A percentile compares a stretch with the other conserved stretches of the same genome.
phyloP scores from a whole-genome alignment of 1,140 invertebrate species.

The Micrasema minimum region DNA sequence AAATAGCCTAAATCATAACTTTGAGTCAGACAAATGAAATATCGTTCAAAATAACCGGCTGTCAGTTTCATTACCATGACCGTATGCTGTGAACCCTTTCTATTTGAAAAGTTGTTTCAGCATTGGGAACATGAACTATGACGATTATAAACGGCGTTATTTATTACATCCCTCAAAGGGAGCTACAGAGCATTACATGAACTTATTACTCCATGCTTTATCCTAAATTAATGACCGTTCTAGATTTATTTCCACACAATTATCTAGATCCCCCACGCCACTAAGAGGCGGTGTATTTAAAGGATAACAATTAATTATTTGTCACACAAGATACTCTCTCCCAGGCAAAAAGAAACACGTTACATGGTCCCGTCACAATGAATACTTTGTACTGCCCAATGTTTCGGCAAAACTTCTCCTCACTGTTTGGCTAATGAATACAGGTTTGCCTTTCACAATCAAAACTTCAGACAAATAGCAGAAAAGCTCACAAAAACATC shows the following conservation, averaged over 20 bases:
- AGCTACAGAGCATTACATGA: slow-evolving; percentile 15
- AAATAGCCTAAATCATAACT: too few relatives aligned
- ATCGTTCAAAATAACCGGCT: too few relatives aligned
- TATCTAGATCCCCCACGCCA: background rate
- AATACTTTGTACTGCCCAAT: slow-evolving; percentile 2
- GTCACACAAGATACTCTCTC: slow-evolving; percentile 23
- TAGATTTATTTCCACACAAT: slow-evolving; percentile 25
- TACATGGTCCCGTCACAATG: slow-evolving; percentile 18
- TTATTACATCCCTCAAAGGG: background rate
- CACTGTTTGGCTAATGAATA: too few relatives aligned
- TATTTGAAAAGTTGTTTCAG: too few relatives aligned
- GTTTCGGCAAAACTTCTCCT: slow-evolving; percentile 19
- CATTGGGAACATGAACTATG: too few relatives aligned
- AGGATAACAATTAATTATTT: slow-evolving; percentile 36
- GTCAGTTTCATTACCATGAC: too few relatives aligned
- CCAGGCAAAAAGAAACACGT: slow-evolving; percentile 8
- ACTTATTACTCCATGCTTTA: slow-evolving; percentile 17
- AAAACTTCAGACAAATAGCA: too few relatives aligned
- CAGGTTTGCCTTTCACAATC: too few relatives aligned
- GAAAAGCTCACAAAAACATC: too few relatives aligned
- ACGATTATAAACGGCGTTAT: background rate
- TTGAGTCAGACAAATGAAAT: too few relatives aligned
- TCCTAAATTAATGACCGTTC: slow-evolving; percentile 16
- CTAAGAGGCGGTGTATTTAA: background rate
- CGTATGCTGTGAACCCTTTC: too few relatives aligned